Conservation (phyloP, 2,797 vertebrate species). For the Clarias fuscus region DNA sequence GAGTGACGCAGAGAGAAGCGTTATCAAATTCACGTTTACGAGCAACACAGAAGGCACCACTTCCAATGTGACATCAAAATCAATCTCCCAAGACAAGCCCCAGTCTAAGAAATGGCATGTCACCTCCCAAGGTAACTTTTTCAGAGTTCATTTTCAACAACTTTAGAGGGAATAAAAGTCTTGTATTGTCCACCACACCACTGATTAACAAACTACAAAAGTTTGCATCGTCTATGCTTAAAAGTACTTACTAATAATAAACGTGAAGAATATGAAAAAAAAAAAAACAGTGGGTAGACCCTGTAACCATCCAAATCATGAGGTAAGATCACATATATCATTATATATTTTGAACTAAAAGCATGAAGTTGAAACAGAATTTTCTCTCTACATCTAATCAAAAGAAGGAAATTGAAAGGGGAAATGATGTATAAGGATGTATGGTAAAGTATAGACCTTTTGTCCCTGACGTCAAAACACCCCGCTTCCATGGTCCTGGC, state of each 20-base stretch:
- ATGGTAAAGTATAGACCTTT: too few relatives aligned
- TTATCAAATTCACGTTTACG: conserved; percentile 79
- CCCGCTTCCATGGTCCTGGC: too few relatives aligned
- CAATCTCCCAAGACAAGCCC: conserved; percentile 57
- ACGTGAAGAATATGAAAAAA: neutral
- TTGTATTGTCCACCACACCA: neutral
- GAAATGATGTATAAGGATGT: neutral
- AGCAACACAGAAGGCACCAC: conserved; percentile 64
- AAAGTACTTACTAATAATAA: neutral
- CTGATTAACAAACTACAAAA: neutral
- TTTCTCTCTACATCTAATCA: neutral
- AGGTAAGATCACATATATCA: neutral
- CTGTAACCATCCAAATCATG: neutral
- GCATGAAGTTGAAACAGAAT: neutral
- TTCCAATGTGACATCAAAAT: conserved; percentile 54
- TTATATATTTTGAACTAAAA: neutral
- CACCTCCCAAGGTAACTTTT: conserved; percentile 69
- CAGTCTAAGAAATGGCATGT: conserved; percentile 66
- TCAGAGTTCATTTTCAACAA: neutral
- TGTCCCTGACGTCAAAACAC: too few relatives aligned
- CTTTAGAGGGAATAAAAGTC: neutral
- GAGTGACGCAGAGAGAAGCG: conserved; percentile 75
- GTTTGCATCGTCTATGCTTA: neutral
- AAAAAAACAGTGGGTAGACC: neutral
- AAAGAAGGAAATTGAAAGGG: neutral